Conservation (phyloP, 2,113 vertebrate species). For the Cheilinus undulatus region DNA sequence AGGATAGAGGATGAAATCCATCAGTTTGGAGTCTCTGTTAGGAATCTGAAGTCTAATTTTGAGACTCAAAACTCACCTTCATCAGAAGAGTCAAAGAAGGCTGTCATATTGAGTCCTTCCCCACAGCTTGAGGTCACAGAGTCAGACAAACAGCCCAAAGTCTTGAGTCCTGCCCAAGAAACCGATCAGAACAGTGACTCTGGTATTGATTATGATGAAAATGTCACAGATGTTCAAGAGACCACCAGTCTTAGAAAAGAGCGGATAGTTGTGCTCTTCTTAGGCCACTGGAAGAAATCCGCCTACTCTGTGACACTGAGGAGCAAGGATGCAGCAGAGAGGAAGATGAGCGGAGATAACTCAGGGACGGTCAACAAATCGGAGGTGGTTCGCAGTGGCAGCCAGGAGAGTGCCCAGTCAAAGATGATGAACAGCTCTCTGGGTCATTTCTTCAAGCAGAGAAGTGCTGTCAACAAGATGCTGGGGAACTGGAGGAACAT, state of each 20-base stretch:
- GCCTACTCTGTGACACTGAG: conserved; percentile 82
- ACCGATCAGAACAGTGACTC: conserved; percentile 82
- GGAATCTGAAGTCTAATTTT: conserved; percentile 89
- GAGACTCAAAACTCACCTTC: conserved; percentile 76
- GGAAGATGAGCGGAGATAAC: conserved; percentile 64
- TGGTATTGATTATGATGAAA: conserved; percentile 83
- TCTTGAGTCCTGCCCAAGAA: conserved; percentile 37
- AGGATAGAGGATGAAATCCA: conserved; percentile 89
- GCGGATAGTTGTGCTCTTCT: conserved; percentile 91
- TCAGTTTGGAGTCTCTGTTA: conserved; percentile 92
- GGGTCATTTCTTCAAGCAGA: conserved; percentile 88
- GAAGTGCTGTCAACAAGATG: conserved; percentile 86
- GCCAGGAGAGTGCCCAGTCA: conserved; percentile 58
- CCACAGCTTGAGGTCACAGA: conserved; percentile 17
- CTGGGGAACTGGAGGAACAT: conserved; percentile 89
- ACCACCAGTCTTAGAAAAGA: conserved; percentile 89
- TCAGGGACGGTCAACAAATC: conserved; percentile 10
- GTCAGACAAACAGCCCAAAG: conserved; percentile 33
- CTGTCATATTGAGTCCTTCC: not conserved
- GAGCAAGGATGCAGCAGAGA: conserved; percentile 72
- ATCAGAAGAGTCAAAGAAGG: conserved; percentile 40
- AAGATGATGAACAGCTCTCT: conserved; percentile 79
- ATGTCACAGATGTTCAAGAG: conserved; percentile 68
- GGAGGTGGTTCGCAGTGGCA: conserved; percentile 26
- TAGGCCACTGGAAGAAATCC: conserved; percentile 94